Conservation (phyloP, 2,888 invertebrate genomes). For the Sinopyrophorus schimmeli region DNA sequence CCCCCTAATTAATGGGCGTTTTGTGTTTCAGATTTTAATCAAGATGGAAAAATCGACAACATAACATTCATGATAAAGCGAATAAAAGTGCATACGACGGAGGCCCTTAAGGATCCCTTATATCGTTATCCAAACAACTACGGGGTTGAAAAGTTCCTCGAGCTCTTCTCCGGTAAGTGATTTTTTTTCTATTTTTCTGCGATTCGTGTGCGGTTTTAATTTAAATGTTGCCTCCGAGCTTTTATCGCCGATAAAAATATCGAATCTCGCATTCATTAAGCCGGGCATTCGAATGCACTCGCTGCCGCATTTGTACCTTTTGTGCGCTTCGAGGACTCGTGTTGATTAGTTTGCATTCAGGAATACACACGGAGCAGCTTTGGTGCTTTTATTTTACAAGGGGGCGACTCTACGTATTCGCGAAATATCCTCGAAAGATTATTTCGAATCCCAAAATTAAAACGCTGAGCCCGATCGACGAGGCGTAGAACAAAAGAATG, state of each 20-base stretch:
- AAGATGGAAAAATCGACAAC: slow-evolving; percentile 88
- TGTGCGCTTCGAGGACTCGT: too few species aligned
- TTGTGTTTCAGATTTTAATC: slow-evolving; percentile 88
- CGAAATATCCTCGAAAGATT: slow-evolving; percentile 15
- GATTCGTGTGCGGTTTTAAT: too few species aligned
- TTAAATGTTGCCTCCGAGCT: too few species aligned
- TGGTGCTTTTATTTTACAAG: slow-evolving; percentile 7
- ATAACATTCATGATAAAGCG: slow-evolving; percentile 96
- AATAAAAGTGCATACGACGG: slow-evolving; percentile 88
- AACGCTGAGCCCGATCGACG: slow-evolving; percentile 39
- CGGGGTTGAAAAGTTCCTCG: slow-evolving; percentile 97
- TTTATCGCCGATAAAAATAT: too few species aligned
- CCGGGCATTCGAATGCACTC: background rate
- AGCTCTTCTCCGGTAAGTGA: slow-evolving; percentile 87
- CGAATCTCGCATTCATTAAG: background rate
- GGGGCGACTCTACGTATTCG: background rate
- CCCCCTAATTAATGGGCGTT: background rate
- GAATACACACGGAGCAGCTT: too few species aligned
- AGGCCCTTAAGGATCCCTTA: slow-evolving; percentile 80
- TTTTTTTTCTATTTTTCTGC: too few species aligned
- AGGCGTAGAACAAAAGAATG: slow-evolving; percentile 41
- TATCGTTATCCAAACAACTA: slow-evolving; percentile 94
- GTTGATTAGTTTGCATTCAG: slow-evolving; percentile 9
- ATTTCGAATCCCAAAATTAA: slow-evolving; percentile 43
- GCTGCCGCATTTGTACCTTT: too few species aligned